Base-by-base conservation (phyloP, 2,888 invertebrate species). In the Meta bourneti region DNA sequence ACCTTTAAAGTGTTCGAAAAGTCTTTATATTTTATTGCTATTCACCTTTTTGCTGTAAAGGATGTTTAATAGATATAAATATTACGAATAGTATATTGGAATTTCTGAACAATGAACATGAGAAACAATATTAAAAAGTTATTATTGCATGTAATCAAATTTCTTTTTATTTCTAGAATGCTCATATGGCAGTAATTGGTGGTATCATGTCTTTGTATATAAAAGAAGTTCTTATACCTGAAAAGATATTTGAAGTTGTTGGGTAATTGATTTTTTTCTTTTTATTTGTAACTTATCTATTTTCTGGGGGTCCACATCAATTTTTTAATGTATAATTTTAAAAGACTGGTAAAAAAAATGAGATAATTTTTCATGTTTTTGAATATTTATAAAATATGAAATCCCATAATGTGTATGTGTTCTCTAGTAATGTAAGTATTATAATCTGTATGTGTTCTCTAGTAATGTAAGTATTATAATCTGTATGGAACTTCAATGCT, bases 111-210 rank as follows among this genome's bases (percentile, higher is more conserved):
- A 34, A 34, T 34, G 34, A 34, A 34, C 34, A 34, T 34, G 34
- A 34, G 1, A 2, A 34, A 34, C 34, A 34, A 34, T 34, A 34
- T 34, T 34, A 34, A 34, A 34, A 34, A 34, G 4, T 34, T 34
- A 34, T 2, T 34, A 34, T 34, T 34, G 34, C 34, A 34, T 34
- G 34, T 34, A 34, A 2, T 2, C 1, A 16, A 75, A 16, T 70
- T 19, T 74, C 8, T 78, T 51, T 34, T 7, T 80, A 20, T 78
- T 77, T 93, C 95, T 96, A 98, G 98, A 97, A 97, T 95, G 98
- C 98, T 94, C 99, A 99, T 95, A 97, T 99, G 97, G 97, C 97
- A 95, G 97, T 99, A 95, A 97, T 98, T 95, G 98, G 98, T 96
- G 97, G 98, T 94, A 96, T 99, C 95, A 98, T 99, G 98, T 96